Evolutionary conservation across 2,113 vertebrate species (phyloP).

Genomic region (Calypte anna): DNA sequence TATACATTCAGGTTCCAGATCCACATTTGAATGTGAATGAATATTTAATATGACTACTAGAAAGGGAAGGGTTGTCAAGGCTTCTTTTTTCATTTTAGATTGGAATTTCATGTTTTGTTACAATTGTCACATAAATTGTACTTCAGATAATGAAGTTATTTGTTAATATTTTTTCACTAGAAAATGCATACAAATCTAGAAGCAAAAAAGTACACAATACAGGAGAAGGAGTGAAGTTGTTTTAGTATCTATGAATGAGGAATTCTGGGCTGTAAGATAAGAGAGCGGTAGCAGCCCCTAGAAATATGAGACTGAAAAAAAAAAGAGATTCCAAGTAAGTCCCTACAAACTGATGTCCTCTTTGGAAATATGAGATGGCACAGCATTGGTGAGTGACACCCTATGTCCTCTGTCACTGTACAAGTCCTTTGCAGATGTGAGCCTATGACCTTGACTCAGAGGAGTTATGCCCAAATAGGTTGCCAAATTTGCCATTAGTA

Average conservation of each 20-base stretch:
- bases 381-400: neutral
- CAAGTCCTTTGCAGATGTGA: neutral
- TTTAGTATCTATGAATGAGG: neutral
- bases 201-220: neutral
- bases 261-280: neutral
- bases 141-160: neutral
- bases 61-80: neutral
- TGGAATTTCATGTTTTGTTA: neutral
- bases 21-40: neutral
- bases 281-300: neutral
- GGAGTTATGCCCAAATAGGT: neutral
- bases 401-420: neutral
- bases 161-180: neutral
- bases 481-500: neutral
- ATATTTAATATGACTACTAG: neutral
- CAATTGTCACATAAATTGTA: neutral
- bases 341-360: neutral
- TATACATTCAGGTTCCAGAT: neutral
- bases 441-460: neutral
- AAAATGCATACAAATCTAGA: neutral
- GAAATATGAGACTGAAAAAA: neutral
- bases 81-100: neutral
- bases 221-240: neutral
- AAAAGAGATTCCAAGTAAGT: neutral
- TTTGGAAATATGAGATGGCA: neutral